Base-by-base conservation (phyloP, 2,113 vertebrate genomes). In the Ancistrus triradiatus region DNA sequence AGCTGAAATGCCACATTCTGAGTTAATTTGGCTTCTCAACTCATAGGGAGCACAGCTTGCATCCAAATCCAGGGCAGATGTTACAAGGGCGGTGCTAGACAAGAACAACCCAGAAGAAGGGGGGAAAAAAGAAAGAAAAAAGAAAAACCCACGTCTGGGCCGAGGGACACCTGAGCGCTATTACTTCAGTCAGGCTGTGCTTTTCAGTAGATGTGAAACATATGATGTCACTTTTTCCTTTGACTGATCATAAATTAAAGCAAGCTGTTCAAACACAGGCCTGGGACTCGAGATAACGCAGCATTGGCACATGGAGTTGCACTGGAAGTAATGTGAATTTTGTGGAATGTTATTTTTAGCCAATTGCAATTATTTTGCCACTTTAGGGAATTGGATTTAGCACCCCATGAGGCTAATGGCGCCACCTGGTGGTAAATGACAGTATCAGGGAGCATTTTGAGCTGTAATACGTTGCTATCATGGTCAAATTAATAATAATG, bases 1-100 rank as follows among this genome's bases (percentile, higher is more conserved):
- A n/a, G n/a, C n/a, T n/a, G n/a, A n/a, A n/a, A n/a, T n/a, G n/a
- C n/a, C n/a, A n/a, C n/a, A n/a, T n/a, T n/a, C n/a, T n/a, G n/a
- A n/a, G n/a, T n/a, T n/a, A n/a, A n/a, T n/a, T n/a, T n/a, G n/a
- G n/a, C n/a, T n/a, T n/a, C n/a, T n/a, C n/a, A n/a, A n/a, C n/a
- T n/a, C n/a, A n/a, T n/a, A n/a, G n/a, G n/a, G n/a, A 81, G 76
- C 70, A 72, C 67, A 68, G 68, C 42, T 75, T 78, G 74, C 69
- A 49, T 68, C 67, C 66, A 87, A 88, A 86, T 80, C 27, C 49
- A 40, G 56, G 70, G 65, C 86, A 87, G 82, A 87, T 86, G 86
- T 83, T 72, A 63, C 27, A 60, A 57, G 31, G 19, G 58, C 59
- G 63, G 59, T 14, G 31, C 25, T 42, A 46, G 18, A 46, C 61